phyloP scores from a whole-genome alignment of 2,113 vertebrate genomes.

The Cyprinodon brontotheroides region DNA sequence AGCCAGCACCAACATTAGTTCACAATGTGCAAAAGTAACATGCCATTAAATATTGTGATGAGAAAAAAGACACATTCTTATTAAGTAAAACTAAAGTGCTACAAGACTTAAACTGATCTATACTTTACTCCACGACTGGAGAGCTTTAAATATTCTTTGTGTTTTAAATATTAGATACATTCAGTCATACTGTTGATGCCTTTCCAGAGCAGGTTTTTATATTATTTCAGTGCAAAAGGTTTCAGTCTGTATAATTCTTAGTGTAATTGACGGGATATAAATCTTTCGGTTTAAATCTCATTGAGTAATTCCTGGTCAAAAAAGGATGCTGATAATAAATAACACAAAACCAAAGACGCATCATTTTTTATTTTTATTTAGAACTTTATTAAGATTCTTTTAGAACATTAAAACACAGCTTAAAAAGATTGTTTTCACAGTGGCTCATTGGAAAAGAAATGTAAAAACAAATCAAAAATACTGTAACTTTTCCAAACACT shows the following conservation, averaged over 20 bases:
- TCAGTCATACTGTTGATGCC: too few relatives aligned
- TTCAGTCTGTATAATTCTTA: not conserved
- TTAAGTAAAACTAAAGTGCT: too few relatives aligned
- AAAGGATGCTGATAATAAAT: too few relatives aligned
- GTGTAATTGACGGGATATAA: not conserved
- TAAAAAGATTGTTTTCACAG: constrained; percentile 60
- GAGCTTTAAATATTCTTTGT: too few relatives aligned
- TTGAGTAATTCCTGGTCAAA: too few relatives aligned
- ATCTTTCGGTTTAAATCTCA: not conserved
- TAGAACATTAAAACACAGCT: constrained; percentile 24
- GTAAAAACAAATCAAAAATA: constrained; percentile 27
- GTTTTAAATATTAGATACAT: too few relatives aligned
- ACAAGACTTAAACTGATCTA: too few relatives aligned
- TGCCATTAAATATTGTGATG: too few relatives aligned
- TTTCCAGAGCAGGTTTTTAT: not conserved
- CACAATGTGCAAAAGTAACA: too few relatives aligned
- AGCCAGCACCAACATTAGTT: too few relatives aligned
- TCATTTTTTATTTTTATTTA: not conserved
- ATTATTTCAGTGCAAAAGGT: not conserved
- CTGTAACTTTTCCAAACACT: constrained; percentile 33
- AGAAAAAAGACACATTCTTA: too few relatives aligned
- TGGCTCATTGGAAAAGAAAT: constrained; percentile 30
- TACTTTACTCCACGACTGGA: too few relatives aligned
- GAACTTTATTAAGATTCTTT: constrained; percentile 61
- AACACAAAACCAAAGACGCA: constrained; percentile 15